Conservation (phyloP, 30 jellyfish, hydroid and myxozoan genomes). For the Hydractinia symbiolongicarpus region DNA sequence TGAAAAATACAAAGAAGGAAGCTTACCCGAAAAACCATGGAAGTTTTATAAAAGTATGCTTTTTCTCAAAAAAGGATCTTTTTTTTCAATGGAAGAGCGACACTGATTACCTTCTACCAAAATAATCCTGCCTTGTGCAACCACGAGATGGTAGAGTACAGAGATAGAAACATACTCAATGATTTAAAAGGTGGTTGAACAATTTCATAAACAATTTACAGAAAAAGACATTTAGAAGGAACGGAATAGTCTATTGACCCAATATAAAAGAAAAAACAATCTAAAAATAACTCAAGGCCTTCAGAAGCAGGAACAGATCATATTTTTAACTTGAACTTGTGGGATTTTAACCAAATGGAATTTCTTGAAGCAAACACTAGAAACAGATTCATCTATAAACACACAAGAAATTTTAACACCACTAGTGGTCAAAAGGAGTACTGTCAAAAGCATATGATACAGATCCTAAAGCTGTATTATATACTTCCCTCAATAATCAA, state of each 20-base stretch:
- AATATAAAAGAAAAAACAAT: slow-evolving; percentile 5
- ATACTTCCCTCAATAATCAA: neutral
- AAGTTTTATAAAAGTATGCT: neutral
- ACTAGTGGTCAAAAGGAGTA: neutral
- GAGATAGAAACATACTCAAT: slow-evolving; percentile 10
- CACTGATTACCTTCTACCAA: neutral
- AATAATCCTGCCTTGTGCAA: neutral
- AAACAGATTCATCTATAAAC: neutral
- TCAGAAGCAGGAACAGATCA: slow-evolving; percentile 4
- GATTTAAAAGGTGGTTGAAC: neutral
- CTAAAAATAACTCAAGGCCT: neutral
- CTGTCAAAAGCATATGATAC: neutral
- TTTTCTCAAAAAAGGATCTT: slow-evolving; percentile 1
- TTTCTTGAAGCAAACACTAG: neutral
- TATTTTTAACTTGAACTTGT: neutral
- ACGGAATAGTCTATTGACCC: neutral
- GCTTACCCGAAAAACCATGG: neutral
- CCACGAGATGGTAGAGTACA: neutral
- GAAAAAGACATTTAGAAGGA: neutral
- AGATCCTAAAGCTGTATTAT: slow-evolving; percentile 19
- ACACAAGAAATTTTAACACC: neutral
- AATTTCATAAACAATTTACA: neutral
- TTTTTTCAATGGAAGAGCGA: neutral
- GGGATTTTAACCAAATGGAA: slow-evolving; percentile 13
- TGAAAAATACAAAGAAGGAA: neutral